A percentile compares a stretch with the other conserved stretches of the same genome.
These are phyloP conservation scores for Zophobas atratus DNA, from an alignment of 1,140 invertebrate genomes.

Conservation along the genomic window DNA sequence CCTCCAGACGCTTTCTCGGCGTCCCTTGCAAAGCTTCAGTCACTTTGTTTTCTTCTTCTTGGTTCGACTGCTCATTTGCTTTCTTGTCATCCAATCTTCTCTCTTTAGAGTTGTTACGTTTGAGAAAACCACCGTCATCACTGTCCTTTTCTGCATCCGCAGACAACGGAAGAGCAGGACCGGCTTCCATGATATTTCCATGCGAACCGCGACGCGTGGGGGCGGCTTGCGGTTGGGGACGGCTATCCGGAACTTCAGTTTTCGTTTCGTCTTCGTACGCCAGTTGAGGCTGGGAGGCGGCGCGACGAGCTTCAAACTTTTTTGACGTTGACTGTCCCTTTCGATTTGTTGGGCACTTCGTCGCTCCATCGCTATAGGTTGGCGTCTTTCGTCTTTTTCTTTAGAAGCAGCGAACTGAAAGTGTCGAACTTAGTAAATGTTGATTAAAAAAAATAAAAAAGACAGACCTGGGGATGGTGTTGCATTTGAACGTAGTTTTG, in stretches of 20 bases:
- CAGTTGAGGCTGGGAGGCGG: constrained; percentile 78
- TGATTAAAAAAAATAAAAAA: too few species aligned
- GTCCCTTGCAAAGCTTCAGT: constrained; percentile 59
- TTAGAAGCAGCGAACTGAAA: constrained; percentile 50
- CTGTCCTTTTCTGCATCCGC: constrained; percentile 71
- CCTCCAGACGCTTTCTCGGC: constrained; percentile 63
- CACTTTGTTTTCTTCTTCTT: constrained; percentile 56
- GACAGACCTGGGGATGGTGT: constrained; percentile 33
- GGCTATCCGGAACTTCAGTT: constrained; percentile 58
- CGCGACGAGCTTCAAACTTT: constrained; percentile 72
- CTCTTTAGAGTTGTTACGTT: constrained; percentile 56
- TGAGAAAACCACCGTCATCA: constrained; percentile 73
- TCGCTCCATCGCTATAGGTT: constrained; percentile 52
- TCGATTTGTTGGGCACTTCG: constrained; percentile 74
- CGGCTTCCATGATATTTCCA: constrained; percentile 71
- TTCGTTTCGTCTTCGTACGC: constrained; percentile 71
- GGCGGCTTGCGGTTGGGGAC: constrained; percentile 67
- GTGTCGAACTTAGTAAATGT: not conserved
- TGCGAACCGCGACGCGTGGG: constrained; percentile 71
- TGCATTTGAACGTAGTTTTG: constrained; percentile 51
- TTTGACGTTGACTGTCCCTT: constrained; percentile 71
- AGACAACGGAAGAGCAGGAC: constrained; percentile 53
- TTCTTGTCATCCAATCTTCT: constrained; percentile 33
- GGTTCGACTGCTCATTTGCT: constrained; percentile 29
- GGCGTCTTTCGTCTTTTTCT: constrained; percentile 40